Base-by-base conservation (phyloP, 1,140 invertebrate genomes). In the Lineus longissimus region DNA sequence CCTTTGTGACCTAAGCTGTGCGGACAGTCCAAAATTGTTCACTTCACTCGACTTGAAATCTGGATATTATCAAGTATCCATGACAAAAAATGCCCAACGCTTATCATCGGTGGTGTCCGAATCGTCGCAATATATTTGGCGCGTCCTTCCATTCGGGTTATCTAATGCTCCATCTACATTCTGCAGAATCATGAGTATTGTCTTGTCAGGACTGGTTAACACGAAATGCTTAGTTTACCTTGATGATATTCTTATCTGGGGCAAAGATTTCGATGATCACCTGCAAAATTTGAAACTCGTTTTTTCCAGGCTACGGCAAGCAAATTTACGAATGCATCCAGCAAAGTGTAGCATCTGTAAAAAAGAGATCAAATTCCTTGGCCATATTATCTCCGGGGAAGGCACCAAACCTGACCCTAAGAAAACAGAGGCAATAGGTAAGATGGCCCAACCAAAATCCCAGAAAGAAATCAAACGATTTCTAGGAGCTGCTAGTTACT, bases 401-500 rank as follows among this genome's bases (percentile, higher is more conserved):
- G 71, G 71, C 66, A 84, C 30, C 55, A 67, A 22, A 78, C n/a
- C 78, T 47, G 74, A 76, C 69, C 74, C 76, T 15, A 69, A 67
- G 22, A 84, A 85, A 60, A 68, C 79, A 0, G 59, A 70, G 56
- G 74, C 79, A 2, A 78, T 85, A 17, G 6, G 63, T 85, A 2
- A 66, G 69, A 41, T 65, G 64, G 29, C 66, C 73, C 17, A 30
- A 27, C 31, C 71, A 25, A 73, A 63, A 55, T 78, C 63, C 59
- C 61, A 74, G 4, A 75, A 77, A 36, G 76, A 83, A 40, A 25
- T 85, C 0, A 63, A 79, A 54, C 30, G 74, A 40, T 82, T 86
- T 62, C 33, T 85, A 0, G 85, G 85, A 1, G 66, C 85, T 22
- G 43, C 78, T 30, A 73, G 76, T 40, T 84, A 79, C 63, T 78